Percentiles rank a stretch among this genome's conserved stretches.
Evolutionary conservation across 2,888 invertebrate genomes (phyloP).

Genomic region (Drosophila prostipennis): DNA sequence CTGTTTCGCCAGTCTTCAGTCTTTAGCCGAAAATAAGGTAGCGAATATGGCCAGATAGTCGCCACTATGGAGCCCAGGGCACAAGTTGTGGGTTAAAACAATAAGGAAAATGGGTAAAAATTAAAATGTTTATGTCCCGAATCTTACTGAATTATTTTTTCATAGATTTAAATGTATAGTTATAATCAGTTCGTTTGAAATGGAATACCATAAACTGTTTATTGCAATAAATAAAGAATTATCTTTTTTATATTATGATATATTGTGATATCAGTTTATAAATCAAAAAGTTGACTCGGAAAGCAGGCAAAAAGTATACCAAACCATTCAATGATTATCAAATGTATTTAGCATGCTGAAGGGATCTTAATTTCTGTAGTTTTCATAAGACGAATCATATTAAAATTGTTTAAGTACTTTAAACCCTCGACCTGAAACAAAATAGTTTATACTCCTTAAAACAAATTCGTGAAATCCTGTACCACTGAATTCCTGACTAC

Average conservation of each 20-base stretch:
- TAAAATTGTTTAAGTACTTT: background rate
- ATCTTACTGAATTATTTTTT: too few species aligned
- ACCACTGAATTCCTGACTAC: background rate
- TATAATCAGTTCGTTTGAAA: too few species aligned
- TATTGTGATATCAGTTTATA: too few species aligned
- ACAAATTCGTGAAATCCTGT: background rate
- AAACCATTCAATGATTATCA: background rate
- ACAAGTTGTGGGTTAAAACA: background rate
- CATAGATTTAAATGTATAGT: too few species aligned
- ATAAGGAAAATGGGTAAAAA: background rate
- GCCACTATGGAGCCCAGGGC: constrained; percentile 43
- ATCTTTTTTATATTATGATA: too few species aligned
- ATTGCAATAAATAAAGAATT: too few species aligned
- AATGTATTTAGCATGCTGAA: background rate
- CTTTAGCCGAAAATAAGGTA: constrained; percentile 8
- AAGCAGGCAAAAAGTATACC: background rate
- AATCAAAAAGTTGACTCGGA: background rate
- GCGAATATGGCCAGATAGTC: constrained; percentile 26
- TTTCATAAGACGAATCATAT: background rate
- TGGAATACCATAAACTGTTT: too few species aligned
- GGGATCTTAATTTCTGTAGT: background rate
- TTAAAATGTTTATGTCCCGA: background rate
- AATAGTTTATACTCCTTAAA: background rate
- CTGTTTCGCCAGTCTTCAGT: constrained; percentile 10
- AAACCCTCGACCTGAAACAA: background rate